Base-by-base conservation (phyloP, 2,888 invertebrate species). In the Hypercompe scribonia region DNA sequence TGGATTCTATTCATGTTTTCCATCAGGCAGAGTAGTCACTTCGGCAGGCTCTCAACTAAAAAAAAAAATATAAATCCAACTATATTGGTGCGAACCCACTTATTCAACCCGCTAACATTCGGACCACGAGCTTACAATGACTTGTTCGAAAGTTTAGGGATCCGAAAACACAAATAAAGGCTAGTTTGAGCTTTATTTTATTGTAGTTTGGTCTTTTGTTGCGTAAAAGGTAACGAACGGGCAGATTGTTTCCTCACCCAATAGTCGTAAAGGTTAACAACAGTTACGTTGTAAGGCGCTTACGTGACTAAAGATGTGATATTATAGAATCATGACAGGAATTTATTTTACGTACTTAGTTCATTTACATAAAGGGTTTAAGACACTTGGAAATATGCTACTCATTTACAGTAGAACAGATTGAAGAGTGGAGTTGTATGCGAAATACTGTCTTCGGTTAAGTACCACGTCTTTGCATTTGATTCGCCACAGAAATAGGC, bases 131-230 rank as follows among this genome's bases (percentile, higher is more conserved):
- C 33, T 33, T 61, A 70, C 24, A 21, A 33, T 66, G 33, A 63
- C 63, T 63, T 61, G 63, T 63, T 70, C 33, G n/a, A 70, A 70
- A 63, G 28, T 70, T 63, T 63, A 42, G 69, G 63, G 63, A 39
- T 31, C 63, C 61, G 31, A 63, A 39, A 42, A 63, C 69, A 61
- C 31, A 42, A 11, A 42, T 70, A 68, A 58, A 58, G 11, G 28
- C 61, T 42, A 61, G 61, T 61, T 63, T 31, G 61, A 31, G 31
- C 21, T 70, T 70, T 33, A 70, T 70, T 70, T 70, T 70, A 70
- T 42, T 31, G 39, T 42, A 42, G 63, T 70, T 70, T 42, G 63
- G 42, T 39, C 24, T 63, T 63, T 58, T 33, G 69, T 69, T 8
- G 31, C 28, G 63, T 28, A 11, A 33, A 69, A 39, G 42, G 36